Percentiles rank a stretch among this genome's conserved stretches.
phyloP scores from a whole-genome alignment of 2,113 vertebrate genomes.

The Oenanthe oenanthe region DNA sequence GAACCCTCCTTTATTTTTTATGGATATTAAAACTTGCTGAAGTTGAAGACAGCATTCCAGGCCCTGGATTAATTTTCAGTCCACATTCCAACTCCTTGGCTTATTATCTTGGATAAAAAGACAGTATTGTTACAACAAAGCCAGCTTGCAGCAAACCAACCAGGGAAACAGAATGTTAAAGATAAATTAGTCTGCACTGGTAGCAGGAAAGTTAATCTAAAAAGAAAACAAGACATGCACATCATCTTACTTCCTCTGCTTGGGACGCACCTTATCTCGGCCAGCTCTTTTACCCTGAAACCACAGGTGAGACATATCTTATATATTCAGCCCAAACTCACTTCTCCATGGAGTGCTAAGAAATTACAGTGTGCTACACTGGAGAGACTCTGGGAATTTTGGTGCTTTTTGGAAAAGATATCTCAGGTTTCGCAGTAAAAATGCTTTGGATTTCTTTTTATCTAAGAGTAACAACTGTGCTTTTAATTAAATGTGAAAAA shows the following conservation, averaged over 20 bases:
- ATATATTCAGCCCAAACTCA: neutral
- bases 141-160: conserved; percentile 33
- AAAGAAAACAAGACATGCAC: conserved; percentile 68
- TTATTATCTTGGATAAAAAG: neutral
- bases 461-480: neutral
- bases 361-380: neutral
- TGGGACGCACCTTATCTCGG: conserved; percentile 76
- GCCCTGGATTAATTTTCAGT: neutral
- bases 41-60: neutral
- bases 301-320: conserved; percentile 44
- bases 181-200: conserved; percentile 45
- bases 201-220: conserved; percentile 50
- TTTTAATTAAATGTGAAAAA: neutral
- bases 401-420: neutral
- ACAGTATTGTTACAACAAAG: neutral
- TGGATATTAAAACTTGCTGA: neutral
- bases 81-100: neutral
- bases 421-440: neutral
- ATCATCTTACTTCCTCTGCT: conserved; percentile 71
- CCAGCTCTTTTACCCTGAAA: conserved; percentile 73
- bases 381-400: neutral
- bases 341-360: neutral
- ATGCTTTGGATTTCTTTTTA: neutral
- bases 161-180: conserved; percentile 1
- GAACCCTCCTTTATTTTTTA: neutral